These are phyloP conservation scores for mouse (Mus musculus) DNA, from an alignment of 2,113 vertebrate genomes.

Conservation along the genomic window DNA sequence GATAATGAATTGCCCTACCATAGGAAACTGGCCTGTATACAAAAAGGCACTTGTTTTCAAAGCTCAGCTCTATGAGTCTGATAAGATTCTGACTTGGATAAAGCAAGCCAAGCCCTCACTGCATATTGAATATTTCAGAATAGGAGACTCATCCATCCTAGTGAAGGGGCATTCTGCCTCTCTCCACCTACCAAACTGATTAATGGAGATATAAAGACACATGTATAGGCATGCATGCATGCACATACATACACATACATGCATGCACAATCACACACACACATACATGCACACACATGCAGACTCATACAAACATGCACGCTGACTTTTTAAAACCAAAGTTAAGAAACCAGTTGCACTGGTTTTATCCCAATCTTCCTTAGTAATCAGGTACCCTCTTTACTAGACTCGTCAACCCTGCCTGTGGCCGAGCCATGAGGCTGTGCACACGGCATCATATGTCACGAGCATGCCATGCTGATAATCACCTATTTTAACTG, in stretches of 20 bases:
- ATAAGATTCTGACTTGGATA: conserved; percentile 9
- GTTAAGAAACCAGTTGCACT: neutral
- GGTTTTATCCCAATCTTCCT: neutral
- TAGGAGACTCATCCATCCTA: neutral
- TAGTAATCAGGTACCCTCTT: neutral
- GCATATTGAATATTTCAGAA: conserved; percentile 13
- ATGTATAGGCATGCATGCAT: neutral
- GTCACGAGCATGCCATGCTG: neutral
- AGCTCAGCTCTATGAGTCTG: neutral
- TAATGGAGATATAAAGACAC: neutral
- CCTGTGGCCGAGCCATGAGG: neutral
- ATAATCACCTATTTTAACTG: neutral
- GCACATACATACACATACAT: neutral
- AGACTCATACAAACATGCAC: no score
- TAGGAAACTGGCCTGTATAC: neutral
- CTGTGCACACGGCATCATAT: neutral
- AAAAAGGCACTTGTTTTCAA: neutral
- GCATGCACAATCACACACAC: neutral
- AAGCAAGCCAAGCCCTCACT: neutral
- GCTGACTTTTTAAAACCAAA: neutral
- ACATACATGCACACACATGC: no score
- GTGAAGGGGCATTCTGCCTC: neutral
- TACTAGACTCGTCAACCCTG: neutral
- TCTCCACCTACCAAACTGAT: neutral
- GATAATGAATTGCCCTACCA: neutral